Evolutionary conservation across 2,797 vertebrate genomes (phyloP), one percentile per base, ranked within the genome.

Genomic region (Tragelaphus eurycerus): DNA sequence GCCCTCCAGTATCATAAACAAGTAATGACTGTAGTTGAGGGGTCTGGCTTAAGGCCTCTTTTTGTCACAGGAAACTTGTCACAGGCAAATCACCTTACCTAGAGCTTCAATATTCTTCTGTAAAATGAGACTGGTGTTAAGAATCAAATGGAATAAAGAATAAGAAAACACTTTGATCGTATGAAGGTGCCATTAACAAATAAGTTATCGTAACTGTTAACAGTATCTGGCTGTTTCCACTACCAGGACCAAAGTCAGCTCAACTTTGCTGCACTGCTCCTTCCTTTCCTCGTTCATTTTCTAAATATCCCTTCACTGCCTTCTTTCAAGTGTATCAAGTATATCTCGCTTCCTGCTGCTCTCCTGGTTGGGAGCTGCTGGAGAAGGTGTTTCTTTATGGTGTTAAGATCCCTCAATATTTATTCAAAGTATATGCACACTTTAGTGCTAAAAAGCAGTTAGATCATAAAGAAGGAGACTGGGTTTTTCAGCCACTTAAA

Each of bases 101-200:
- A 93, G 79, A 82, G 21, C 19, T 83, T 86, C 82, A 95, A 52
- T 60, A 86, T n/a, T n/a, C 46, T 71, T 90, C 31, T 87, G 71
- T 88, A 96, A 95, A 95, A 95, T 52, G 55, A 97, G 16, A 29
- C 21, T 50, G 95, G 29, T 13, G 31, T 4, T 79, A 95, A 91
- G 93, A 94, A 97, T 79, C 64, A 96, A 95, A 74, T 14, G 38
- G 23, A 83, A 27, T 83, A 92, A 96, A 19, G 34, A 86, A 95
- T 23, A 71, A 64, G 50, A 59, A 92, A 88, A 95, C 54, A 95
- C 19, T 94, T n/a, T 78, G 43, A 25, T 94, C 8, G n/a, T 83
- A 7, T 86, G 55, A 94, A 71, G 85, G 48, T 7, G 14, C 27
- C 43, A 43, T 78, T 89, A 92, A 74, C 23, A 85, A 31, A 85